phyloP scores from a whole-genome alignment of 30 jellyfish, hydroid and myxozoan genomes.

The Haliclystus octoradiatus region DNA sequence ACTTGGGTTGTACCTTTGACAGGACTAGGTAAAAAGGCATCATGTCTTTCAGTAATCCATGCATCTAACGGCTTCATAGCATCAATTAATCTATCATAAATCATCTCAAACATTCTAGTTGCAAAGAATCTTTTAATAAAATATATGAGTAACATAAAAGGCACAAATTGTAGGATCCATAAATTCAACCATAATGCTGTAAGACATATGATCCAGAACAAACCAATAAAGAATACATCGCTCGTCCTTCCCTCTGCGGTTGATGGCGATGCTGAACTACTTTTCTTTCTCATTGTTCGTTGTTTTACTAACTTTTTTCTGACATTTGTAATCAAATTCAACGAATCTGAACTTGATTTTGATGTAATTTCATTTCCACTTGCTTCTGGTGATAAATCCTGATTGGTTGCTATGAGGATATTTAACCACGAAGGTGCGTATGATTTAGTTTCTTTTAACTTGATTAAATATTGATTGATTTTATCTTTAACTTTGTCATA shows the following conservation, averaged over 20 bases:
- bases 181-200: conserved; percentile 53
- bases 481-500: no score
- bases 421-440: neutral
- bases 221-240: conserved; percentile 68
- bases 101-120: conserved; percentile 10
- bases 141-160: conserved; percentile 19
- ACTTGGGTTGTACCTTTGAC: conserved; percentile 42
- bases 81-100: conserved; percentile 4
- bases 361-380: neutral
- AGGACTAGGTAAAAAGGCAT: conserved; percentile 72
- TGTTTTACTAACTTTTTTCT: neutral
- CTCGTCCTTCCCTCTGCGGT: conserved; percentile 33
- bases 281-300: neutral
- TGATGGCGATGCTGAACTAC: no score
- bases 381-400: neutral
- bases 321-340: no score
- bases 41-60: conserved; percentile 45
- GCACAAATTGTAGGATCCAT: conserved; percentile 51
- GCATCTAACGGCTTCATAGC: conserved; percentile 5
- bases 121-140: neutral
- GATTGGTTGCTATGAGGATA: neutral
- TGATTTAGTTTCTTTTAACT: no score
- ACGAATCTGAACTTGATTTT: neutral
- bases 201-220: conserved; percentile 69
- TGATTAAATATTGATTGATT: no score